Base-by-base conservation (phyloP, 2,113 vertebrate genomes). In the Halichoeres trimaculatus region DNA sequence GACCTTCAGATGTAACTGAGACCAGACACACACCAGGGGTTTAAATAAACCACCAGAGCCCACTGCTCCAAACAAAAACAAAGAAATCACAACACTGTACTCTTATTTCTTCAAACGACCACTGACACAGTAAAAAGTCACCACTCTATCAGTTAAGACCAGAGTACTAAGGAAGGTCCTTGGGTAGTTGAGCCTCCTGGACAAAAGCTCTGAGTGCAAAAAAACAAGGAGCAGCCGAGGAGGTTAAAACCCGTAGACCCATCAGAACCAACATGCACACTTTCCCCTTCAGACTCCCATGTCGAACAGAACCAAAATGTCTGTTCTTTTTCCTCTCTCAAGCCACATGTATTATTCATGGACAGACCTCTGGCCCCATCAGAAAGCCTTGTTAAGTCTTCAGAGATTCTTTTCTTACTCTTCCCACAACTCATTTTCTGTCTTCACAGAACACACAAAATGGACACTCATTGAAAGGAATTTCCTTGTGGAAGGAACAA, bases 361-460 rank as follows among this genome's bases (percentile, higher is more conserved):
- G 43, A 1, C 23, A 75, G 76, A 92, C 91, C 89, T 92, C 82
- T 90, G 88, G 77, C 90, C 88, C 74, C 85, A 90, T 88, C 85
- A 87, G 76, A 88, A 66, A 68, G 77, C 54, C 85, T 85, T 92
- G 90, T 89, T 91, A 93, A 92, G 88, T 92, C 89, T 92, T 89
- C 76, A 81, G 80, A 89, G 68, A 77, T 85, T 85, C 66, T 70
- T 81, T 88, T 86, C 83, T 88, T 83, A 66, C 45, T 75, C 62
- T 86, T 84, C 74, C 76, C 67, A 84, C 79, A 77, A 82, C 84
- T 87, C 55, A 84, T 86, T 80, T 85, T 85, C 81, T 70, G 56
- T 71, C 63, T 48, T 88, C 68, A 80, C 58, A 76, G 77, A 87
- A 86, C 83, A 89, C 72, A 88, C 65, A 84, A 86, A 81, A 80